Evolutionary conservation across 1,140 invertebrate species (phyloP), one percentile per base, ranked within the genome.

Genomic region (Drosophila elegans): DNA sequence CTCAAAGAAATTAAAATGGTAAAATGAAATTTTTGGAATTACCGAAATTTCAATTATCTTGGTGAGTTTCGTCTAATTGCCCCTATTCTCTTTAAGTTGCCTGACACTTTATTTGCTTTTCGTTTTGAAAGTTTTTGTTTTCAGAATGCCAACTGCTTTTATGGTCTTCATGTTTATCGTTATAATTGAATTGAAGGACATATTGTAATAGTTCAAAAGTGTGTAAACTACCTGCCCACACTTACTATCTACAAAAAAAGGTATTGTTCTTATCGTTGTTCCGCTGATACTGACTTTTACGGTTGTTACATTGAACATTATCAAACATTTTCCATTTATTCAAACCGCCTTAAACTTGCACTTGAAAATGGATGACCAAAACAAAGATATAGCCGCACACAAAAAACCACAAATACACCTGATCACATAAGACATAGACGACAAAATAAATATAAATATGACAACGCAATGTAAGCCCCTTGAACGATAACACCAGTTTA

Each of bases 401-500:
- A 62, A 54, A 74, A 74, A 68, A 36, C 41, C 42, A 59, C 16
- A 32, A 62, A 71, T 12, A 34, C 45, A 59, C 45, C 29, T 51
- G 16, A 13, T 10, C 45, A 44, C 36, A 61, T 2, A 61, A 53
- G 27, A 57, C 32, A 42, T 13, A 53, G 16, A 42, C 13, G 42
- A 6, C 12, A 55, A 39, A 41, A 76, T 27, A 68, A 38, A 64
- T 34, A 64, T 29, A 54, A 51, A 56, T 57, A 57, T 55, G n/a
- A 62, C 61, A 53, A 79, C 74, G 69, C 63, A 74, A 67, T 68
- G 76, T 67, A 73, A 69, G 36, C 69, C 79, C 62, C 77, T 80
- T 80, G 57, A 74, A 69, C 71, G 77, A 80, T 80, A 80, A 75
- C 63, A 32, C 29, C 29, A 32, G 29, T 5, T 32, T 32, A 32